These are phyloP conservation scores for Desoria tigrina DNA, from an alignment of 2,888 invertebrate genomes.

Conservation along the genomic window DNA sequence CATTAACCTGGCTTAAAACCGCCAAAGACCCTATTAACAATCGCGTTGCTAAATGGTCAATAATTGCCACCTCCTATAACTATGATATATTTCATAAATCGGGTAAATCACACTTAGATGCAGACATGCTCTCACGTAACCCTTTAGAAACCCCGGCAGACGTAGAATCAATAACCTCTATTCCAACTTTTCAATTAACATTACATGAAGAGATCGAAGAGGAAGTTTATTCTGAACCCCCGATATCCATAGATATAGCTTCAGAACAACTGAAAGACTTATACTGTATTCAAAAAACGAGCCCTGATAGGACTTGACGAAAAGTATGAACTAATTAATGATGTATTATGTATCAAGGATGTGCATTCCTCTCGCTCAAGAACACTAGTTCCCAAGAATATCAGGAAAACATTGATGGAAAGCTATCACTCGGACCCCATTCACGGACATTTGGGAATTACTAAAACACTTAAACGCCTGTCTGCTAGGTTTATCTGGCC, in stretches of 20 bases:
- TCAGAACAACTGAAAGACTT: too few species aligned
- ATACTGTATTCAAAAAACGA: too few species aligned
- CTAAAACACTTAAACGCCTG: too few species aligned
- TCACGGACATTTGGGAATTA: not conserved
- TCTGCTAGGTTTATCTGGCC: constrained; percentile 7
- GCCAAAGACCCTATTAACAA: constrained; percentile 1
- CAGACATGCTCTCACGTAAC: too few species aligned
- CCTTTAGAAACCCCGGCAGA: not conserved
- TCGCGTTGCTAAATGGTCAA: constrained; percentile 12
- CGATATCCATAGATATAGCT: too few species aligned
- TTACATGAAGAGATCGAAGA: too few species aligned
- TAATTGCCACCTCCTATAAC: not conserved
- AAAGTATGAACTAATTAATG: too few species aligned
- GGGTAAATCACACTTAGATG: not conserved
- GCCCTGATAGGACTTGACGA: too few species aligned
- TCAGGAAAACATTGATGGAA: not conserved
- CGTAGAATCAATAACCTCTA: too few species aligned
- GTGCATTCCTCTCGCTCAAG: not conserved
- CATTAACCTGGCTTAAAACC: constrained; percentile 7
- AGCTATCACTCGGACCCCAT: not conserved
- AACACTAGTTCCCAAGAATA: not conserved
- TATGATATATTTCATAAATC: not conserved
- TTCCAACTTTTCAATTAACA: too few species aligned
- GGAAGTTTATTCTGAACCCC: too few species aligned
- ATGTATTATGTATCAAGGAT: not conserved